Conservation (phyloP, 2,888 invertebrate species). For the Cephus nigrinus region DNA sequence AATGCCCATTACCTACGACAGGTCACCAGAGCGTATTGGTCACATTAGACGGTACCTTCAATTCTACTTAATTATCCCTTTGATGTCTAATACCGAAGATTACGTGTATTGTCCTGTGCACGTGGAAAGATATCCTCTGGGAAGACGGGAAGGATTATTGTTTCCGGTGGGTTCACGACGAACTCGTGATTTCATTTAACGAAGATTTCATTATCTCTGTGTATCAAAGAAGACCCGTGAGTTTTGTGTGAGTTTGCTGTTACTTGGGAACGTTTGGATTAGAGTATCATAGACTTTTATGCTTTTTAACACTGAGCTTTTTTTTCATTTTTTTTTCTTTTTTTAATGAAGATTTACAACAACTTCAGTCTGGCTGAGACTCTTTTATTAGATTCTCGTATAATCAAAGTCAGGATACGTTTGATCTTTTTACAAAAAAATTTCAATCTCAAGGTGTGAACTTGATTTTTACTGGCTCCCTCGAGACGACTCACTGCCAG, state of each 20-base stretch:
- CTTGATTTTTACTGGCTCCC: conserved; percentile 23
- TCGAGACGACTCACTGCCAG: conserved; percentile 39
- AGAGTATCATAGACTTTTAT: background rate
- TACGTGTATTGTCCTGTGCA: background rate
- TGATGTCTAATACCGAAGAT: background rate
- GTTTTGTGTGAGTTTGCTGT: background rate
- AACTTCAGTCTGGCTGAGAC: background rate
- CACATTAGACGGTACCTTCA: conserved; percentile 41
- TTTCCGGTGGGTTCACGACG: background rate
- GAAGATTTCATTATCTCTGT: background rate
- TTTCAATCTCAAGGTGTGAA: conserved; percentile 13
- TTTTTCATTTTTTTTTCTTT: background rate
- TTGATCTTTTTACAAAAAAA: background rate
- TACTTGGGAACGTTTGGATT: background rate
- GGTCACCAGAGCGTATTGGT: conserved; percentile 49
- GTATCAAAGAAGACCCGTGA: background rate
- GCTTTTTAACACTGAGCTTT: background rate
- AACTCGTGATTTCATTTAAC: background rate
- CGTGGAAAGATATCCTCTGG: background rate
- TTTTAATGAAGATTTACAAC: background rate
- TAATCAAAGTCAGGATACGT: background rate
- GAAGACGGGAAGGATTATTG: background rate
- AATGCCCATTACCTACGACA: conserved; percentile 53
- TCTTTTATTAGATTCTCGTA: background rate
- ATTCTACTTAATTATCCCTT: background rate